Conservation (phyloP, 2,797 vertebrate genomes). For the Sebastes taczanowskii region DNA sequence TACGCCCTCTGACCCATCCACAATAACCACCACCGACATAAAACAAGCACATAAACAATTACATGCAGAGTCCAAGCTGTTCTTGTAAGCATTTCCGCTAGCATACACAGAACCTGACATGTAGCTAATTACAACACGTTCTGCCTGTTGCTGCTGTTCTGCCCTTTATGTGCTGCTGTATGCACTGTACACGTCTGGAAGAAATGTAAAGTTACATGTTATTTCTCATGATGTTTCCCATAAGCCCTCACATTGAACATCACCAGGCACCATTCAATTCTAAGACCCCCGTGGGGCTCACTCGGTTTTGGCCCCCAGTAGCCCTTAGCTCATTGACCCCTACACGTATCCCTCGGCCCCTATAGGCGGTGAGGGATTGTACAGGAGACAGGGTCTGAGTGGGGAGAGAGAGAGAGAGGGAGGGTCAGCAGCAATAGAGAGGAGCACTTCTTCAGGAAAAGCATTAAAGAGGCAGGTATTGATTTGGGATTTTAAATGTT, state of each 20-base stretch:
- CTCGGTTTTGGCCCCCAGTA: constrained; percentile 61
- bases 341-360: constrained; percentile 61
- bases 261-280: constrained; percentile 60
- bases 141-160: constrained; percentile 41
- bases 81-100: constrained; percentile 28
- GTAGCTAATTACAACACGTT: constrained; percentile 16
- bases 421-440: constrained; percentile 70
- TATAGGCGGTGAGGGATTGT: constrained; percentile 73
- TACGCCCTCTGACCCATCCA: background rate
- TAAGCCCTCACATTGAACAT: constrained; percentile 63
- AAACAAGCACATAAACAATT: background rate
- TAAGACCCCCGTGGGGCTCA: constrained; percentile 68
- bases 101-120: constrained; percentile 10
- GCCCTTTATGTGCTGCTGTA: constrained; percentile 10
- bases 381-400: constrained; percentile 52
- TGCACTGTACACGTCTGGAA: constrained; percentile 1
- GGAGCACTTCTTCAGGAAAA: constrained; percentile 81
- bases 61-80: constrained; percentile 4
- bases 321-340: constrained; percentile 72
- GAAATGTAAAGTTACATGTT: constrained; percentile 48
- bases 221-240: constrained; percentile 54
- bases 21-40: background rate
- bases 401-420: constrained; percentile 11
- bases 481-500: constrained; percentile 87
- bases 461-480: constrained; percentile 85